A percentile compares a stretch with the other conserved stretches of the same genome.
These are phyloP conservation scores for Rhopilema esculentum DNA, from an alignment of 30 jellyfish, hydroid and myxozoan species.

Conservation along the genomic window DNA sequence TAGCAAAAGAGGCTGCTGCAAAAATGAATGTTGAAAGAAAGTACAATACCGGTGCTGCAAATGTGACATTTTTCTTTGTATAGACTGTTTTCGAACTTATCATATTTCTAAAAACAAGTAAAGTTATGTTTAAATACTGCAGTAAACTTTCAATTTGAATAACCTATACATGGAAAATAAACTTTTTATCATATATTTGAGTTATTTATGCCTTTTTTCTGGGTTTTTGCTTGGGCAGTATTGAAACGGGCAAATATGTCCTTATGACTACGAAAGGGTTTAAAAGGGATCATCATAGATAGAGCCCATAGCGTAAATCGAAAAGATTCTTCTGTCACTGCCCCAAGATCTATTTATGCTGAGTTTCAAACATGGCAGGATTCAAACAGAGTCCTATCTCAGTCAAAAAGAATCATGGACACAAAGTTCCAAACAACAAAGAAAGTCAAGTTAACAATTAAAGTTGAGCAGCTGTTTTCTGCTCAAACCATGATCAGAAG, in stretches of 20 bases:
- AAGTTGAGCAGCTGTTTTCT: too few relatives aligned
- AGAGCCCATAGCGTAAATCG: too few relatives aligned
- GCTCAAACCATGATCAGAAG: too few relatives aligned
- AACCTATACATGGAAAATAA: background rate
- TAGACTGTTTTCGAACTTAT: constrained; percentile 19
- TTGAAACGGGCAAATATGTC: background rate
- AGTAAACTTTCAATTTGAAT: background rate
- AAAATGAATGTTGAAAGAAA: background rate
- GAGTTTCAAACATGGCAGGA: too few relatives aligned
- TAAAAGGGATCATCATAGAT: too few relatives aligned
- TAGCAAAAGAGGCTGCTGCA: background rate
- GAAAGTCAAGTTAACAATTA: too few relatives aligned
- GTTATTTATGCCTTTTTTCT: background rate
- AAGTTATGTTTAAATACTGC: background rate
- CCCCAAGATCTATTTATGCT: too few relatives aligned
- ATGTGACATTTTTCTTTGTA: constrained; percentile 31
- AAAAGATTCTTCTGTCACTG: too few relatives aligned
- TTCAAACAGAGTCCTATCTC: too few relatives aligned
- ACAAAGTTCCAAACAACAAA: too few relatives aligned
- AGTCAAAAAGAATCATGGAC: too few relatives aligned
- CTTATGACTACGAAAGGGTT: constrained; percentile 1
- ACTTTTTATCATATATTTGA: background rate
- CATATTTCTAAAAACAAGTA: background rate
- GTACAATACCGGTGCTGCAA: background rate
- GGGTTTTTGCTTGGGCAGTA: background rate